A percentile compares a stretch with the other conserved stretches of the same genome.
Conservation (phyloP, 2,888 invertebrate genomes). For the Drosophila koepferae region DNA sequence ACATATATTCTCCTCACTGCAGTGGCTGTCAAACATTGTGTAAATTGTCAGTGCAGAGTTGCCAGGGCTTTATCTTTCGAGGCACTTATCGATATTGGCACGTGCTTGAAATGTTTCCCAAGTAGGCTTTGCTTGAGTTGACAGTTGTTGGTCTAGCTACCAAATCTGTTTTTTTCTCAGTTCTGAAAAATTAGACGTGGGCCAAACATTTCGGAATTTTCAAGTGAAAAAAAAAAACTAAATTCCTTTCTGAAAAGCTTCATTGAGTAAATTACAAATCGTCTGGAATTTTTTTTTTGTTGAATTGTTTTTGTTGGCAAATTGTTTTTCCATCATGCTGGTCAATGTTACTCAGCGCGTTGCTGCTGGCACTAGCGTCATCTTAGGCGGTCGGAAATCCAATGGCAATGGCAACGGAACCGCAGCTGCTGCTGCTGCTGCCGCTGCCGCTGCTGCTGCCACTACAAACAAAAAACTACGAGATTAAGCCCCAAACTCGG, state of each 20-base stretch:
- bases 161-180: constrained; percentile 26
- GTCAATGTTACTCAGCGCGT: constrained; percentile 36
- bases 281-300: constrained; percentile 18
- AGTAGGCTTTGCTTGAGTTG: constrained; percentile 42
- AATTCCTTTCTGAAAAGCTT: constrained; percentile 32
- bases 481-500: constrained; percentile 40
- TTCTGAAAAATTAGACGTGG: constrained; percentile 54
- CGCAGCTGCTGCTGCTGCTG: background rate
- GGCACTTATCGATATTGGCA: constrained; percentile 21
- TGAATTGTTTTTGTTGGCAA: background rate
- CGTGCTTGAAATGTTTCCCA: background rate
- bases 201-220: constrained; percentile 43
- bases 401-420: constrained; percentile 9
- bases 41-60: constrained; percentile 18
- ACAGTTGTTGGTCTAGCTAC: constrained; percentile 5
- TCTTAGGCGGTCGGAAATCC: constrained; percentile 9
- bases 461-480: constrained; percentile 23
- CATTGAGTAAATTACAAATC: constrained; percentile 29
- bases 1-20: constrained; percentile 2
- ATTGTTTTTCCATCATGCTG: constrained; percentile 27
- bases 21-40: constrained; percentile 9
- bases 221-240: constrained; percentile 22
- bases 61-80: background rate
- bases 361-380: constrained; percentile 16
- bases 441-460: background rate